A percentile compares a stretch with the other conserved stretches of the same genome.
These are phyloP conservation scores for Drosophila basisetae DNA, from an alignment of 2,888 invertebrate species.

Conservation along the genomic window DNA sequence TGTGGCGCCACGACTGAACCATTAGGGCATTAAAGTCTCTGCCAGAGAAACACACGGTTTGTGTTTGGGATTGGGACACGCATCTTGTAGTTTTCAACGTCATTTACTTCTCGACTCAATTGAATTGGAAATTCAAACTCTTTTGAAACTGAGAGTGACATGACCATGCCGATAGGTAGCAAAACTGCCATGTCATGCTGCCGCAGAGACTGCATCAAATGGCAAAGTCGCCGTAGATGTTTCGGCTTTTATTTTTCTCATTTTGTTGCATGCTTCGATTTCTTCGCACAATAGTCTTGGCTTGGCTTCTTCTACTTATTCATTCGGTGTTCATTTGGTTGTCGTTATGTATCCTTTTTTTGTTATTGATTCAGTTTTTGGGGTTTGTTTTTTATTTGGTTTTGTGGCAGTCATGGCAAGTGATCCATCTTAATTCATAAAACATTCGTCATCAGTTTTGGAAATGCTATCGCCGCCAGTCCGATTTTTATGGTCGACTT, in stretches of 20 bases:
- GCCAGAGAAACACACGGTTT: slow-evolving; percentile 19
- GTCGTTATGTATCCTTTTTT: slow-evolving; percentile 48
- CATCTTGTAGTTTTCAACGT: slow-evolving; percentile 65
- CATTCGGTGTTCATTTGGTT: slow-evolving; percentile 32
- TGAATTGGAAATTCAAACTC: slow-evolving; percentile 77
- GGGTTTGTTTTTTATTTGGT: slow-evolving; percentile 17
- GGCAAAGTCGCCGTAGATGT: slow-evolving; percentile 57
- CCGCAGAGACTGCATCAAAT: slow-evolving; percentile 63
- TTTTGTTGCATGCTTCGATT: slow-evolving; percentile 30
- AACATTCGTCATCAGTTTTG: slow-evolving; percentile 77
- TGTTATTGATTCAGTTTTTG: slow-evolving; percentile 40
- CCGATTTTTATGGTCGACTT: slow-evolving; percentile 46
- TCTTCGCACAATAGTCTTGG: slow-evolving; percentile 27
- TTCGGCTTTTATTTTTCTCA: slow-evolving; percentile 21
- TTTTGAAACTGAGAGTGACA: slow-evolving; percentile 74
- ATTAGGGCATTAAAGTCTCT: slow-evolving; percentile 72
- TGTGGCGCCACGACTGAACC: slow-evolving; percentile 80
- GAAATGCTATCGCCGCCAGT: slow-evolving; percentile 65
- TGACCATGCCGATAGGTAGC: slow-evolving; percentile 71
- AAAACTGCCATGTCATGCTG: slow-evolving; percentile 71
- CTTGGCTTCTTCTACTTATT: slow-evolving; percentile 37
- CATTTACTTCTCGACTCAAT: slow-evolving; percentile 72
- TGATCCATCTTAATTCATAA: slow-evolving; percentile 84
- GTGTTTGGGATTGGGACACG: slow-evolving; percentile 5
- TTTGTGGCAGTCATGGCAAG: slow-evolving; percentile 81